These are phyloP conservation scores for Onychomys arenicola DNA, from an alignment of 2,797 vertebrate genomes.

Conservation along the genomic window DNA sequence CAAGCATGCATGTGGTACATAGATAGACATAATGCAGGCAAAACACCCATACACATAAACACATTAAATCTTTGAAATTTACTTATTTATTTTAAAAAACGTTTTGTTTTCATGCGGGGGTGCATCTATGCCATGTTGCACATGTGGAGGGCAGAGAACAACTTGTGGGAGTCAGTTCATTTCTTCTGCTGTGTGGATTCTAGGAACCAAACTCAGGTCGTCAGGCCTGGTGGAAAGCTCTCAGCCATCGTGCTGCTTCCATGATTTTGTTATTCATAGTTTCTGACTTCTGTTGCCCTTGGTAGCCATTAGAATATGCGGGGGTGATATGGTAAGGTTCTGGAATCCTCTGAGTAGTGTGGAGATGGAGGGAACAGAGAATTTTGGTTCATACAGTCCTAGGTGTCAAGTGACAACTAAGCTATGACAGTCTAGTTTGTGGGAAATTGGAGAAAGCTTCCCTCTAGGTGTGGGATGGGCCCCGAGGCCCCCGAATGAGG, in stretches of 20 bases:
- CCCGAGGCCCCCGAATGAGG: not conserved
- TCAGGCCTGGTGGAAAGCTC: not conserved
- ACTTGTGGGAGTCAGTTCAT: not conserved
- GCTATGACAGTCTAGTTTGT: not conserved
- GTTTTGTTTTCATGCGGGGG: not conserved
- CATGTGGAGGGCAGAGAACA: not conserved
- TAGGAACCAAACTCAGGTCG: not conserved
- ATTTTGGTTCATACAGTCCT: not conserved
- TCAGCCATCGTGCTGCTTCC: not conserved
- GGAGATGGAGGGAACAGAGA: not conserved
- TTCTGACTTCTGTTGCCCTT: not conserved
- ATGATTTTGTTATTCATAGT: not conserved
- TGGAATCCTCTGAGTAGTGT: not conserved
- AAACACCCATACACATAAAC: not conserved
- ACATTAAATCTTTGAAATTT: not conserved
- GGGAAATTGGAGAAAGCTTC: not conserved
- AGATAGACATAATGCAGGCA: not conserved
- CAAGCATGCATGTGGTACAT: not conserved
- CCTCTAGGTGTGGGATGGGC: fast-evolving
- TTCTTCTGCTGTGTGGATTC: not conserved
- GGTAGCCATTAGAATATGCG: not conserved
- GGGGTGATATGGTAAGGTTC: not conserved
- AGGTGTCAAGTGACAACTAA: not conserved
- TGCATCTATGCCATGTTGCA: too few relatives aligned
- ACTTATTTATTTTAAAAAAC: not conserved